Evolutionary conservation across 2,113 vertebrate species (phyloP), one percentile per base, ranked within the genome.

Genomic region (Tachycineta bicolor): DNA sequence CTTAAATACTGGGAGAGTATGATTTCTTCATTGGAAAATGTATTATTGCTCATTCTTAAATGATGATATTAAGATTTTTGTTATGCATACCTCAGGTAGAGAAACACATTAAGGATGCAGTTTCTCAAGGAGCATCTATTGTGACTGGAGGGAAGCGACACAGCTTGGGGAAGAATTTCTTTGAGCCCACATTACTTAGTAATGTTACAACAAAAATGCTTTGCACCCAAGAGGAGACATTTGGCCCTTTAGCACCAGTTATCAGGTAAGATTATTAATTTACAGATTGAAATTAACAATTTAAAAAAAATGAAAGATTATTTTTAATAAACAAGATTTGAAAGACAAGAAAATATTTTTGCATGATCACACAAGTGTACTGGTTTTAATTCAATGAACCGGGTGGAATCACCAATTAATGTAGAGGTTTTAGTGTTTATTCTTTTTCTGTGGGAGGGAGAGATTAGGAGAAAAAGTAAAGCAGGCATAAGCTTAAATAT

Each of bases 191-290:
- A 1, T 98, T 99, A 74, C 98, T 99, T 62, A 97, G 98, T 50
- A 98, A 97, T 0, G 99, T 99, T 96, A 98, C 98, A 87, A 89
- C 87, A 19, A 97, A 98, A 82, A 99, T 99, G 99, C 93, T 99
- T 17, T 99, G 99, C 85, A 98, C 97, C 9, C 97, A 78, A 9
- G 99, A 99, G 86, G 99, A 99, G 73, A 99, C 99, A 0, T 99
- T 99, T 26, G 99, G 99, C 31, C 99, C 99, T 8, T 98, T 99
- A 87, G 97, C 99, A 24, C 99, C 99, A 1, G 98, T 99, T 82
- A 97, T 99, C 97, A 99, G 98, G 99, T 99, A 96, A 94, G 98
- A 60, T 31, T 28, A 41, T 47, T n/a, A 9, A 12, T 55, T 39
- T 50, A 28, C 2, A 21, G 31, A 68, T 41, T 28, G 53, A 53